Conservation (phyloP, 2,113 vertebrate species). For the Leucosticte australis region DNA sequence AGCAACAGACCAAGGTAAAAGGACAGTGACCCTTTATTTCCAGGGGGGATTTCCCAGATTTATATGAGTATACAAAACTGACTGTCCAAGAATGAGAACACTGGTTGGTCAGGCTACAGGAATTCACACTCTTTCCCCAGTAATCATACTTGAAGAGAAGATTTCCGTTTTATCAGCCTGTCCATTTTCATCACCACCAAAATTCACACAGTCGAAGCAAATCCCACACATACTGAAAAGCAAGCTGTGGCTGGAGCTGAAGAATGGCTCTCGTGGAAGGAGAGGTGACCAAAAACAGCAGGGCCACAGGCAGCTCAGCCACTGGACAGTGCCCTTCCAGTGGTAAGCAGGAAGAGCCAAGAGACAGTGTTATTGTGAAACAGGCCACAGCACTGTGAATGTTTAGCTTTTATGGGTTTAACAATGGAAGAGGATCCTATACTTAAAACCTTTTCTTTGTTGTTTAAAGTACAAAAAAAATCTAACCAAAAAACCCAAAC, state of each 20-base stretch:
- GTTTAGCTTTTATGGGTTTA: neutral
- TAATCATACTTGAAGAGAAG: neutral
- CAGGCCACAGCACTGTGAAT: rapidly evolving
- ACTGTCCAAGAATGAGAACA: neutral
- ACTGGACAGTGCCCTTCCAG: neutral
- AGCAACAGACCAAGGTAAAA: neutral
- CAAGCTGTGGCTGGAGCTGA: neutral
- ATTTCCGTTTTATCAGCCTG: neutral
- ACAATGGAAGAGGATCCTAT: neutral
- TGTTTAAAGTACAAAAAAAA: neutral
- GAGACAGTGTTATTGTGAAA: neutral
- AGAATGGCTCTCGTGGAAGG: neutral
- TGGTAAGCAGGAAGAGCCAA: rapidly evolving
- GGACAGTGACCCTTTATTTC: neutral
- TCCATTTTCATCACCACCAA: neutral
- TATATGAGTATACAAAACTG: neutral
- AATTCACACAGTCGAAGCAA: neutral
- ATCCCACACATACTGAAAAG: neutral
- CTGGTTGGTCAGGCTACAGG: neutral
- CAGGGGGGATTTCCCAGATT: neutral
- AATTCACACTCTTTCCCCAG: neutral
- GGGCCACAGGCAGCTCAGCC: neutral
- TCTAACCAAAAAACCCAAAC: neutral
- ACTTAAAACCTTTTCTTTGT: neutral
- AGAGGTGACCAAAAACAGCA: neutral